A percentile compares a stretch with the other conserved stretches of the same genome.
Conservation (phyloP, 35 echinoderm and acorn worm genomes). For the Ophiothrix spiculata region DNA sequence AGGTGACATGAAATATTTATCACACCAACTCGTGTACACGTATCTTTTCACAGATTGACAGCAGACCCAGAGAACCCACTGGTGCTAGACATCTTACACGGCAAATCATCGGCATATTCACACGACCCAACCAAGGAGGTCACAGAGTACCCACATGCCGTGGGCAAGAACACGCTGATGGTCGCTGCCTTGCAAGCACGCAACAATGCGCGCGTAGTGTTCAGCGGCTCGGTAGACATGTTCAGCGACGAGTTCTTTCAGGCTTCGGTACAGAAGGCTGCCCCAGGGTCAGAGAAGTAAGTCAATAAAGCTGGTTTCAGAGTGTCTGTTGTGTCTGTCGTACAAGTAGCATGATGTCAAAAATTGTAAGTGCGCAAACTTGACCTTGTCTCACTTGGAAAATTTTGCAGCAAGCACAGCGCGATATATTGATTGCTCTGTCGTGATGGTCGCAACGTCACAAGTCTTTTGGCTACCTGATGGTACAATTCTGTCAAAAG, state of each 20-base stretch:
- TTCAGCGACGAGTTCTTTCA: conserved; percentile 94
- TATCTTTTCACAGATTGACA: conserved; percentile 52
- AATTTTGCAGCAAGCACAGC: no score
- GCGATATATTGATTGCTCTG: no score
- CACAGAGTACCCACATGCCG: conserved; percentile 82
- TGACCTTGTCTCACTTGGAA: no score
- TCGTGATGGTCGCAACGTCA: no score
- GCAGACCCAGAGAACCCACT: conserved; percentile 89
- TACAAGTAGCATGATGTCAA: no score
- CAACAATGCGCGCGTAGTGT: conserved; percentile 91
- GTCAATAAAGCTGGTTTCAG: no score
- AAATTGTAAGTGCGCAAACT: no score
- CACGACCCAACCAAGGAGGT: conserved; percentile 72
- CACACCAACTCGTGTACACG: background rate
- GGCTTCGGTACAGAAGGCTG: conserved; percentile 77
- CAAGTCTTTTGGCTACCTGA: no score
- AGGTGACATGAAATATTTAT: no score
- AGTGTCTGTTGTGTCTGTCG: no score
- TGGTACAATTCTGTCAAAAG: no score
- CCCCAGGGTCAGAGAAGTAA: conserved; percentile 67
- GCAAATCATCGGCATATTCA: conserved; percentile 78
- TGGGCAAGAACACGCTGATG: conserved; percentile 90
- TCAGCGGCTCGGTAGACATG: conserved; percentile 89
- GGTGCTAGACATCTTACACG: conserved; percentile 78
- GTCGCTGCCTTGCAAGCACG: conserved; percentile 89